Percentiles rank a stretch among this genome's conserved stretches.
Evolutionary conservation across 2,797 vertebrate genomes (phyloP).

Genomic region (Threskiornis aethiopicus): DNA sequence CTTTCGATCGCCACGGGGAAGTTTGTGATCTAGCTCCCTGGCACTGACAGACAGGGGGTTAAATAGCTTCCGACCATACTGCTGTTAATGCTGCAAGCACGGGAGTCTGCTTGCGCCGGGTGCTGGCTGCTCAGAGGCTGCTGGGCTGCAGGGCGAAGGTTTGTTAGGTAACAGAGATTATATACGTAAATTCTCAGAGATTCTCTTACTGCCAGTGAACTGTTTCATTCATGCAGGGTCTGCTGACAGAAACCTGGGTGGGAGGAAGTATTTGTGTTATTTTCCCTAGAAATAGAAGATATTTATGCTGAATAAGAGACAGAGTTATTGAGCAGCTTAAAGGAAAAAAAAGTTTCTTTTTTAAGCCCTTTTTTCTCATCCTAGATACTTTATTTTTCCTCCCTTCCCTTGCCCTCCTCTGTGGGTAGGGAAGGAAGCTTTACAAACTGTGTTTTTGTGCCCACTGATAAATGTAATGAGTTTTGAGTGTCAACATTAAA

Average conservation of each 20-base stretch:
- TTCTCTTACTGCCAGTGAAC: not conserved
- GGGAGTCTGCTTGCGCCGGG: not conserved
- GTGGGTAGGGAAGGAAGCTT: conserved; percentile 8
- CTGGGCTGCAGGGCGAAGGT: not conserved
- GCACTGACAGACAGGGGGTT: not conserved
- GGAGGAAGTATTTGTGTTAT: conserved; percentile 20
- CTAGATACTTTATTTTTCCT: not conserved
- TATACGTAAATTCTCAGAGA: not conserved
- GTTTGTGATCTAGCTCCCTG: not conserved
- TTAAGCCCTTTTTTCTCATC: conserved; percentile 27
- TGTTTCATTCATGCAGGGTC: not conserved
- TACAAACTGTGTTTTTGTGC: not conserved
- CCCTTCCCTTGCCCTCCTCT: not conserved
- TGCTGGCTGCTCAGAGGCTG: not conserved
- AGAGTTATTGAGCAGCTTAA: conserved; percentile 1
- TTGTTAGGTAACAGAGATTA: not conserved
- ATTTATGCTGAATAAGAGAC: conserved; percentile 26
- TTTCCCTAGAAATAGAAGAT: conserved; percentile 44
- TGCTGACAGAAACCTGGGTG: not conserved
- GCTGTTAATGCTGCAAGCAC: not conserved
- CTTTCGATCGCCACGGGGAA: accelerated
- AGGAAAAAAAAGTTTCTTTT: conserved; percentile 33
- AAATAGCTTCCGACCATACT: not conserved
- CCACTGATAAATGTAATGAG: conserved; percentile 65
- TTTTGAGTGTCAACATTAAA: conserved; percentile 65